Evolutionary conservation across 2,888 invertebrate species (phyloP).

Genomic region (Theretra japonica): DNA sequence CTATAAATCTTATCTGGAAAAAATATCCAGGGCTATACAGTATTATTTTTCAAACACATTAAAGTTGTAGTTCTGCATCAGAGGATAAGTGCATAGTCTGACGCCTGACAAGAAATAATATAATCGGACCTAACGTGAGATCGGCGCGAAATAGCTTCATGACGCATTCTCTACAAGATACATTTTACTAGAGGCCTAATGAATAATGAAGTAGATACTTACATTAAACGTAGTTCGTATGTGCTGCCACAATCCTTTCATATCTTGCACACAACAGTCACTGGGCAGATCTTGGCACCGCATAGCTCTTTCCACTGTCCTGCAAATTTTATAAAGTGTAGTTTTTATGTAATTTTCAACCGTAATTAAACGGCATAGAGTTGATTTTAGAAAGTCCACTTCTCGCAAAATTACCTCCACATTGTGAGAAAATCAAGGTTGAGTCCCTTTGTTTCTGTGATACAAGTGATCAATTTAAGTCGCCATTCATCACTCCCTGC

Average conservation of each 20-base stretch:
- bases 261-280: conserved; percentile 77
- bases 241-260: conserved; percentile 77
- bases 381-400: background rate
- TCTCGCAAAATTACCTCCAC: conserved; percentile 67
- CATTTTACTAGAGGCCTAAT: background rate
- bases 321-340: conserved; percentile 45
- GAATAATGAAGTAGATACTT: conserved; percentile 43
- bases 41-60: no score
- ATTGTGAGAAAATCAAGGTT: conserved; percentile 63
- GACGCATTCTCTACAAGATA: background rate
- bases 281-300: conserved; percentile 66
- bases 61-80: no score
- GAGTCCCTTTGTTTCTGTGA: conserved; percentile 64
- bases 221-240: conserved; percentile 73
- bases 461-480: conserved; percentile 67
- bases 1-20: no score
- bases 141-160: no score
- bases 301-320: conserved; percentile 72
- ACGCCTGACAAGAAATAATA: no score
- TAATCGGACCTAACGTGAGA: no score
- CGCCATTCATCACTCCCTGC: conserved; percentile 80
- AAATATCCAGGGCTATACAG: no score
- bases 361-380: background rate
- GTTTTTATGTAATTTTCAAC: background rate
- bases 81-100: no score